Evolutionary conservation across 2,113 vertebrate genomes (phyloP).

Genomic region (Megaleporinus macrocephalus): DNA sequence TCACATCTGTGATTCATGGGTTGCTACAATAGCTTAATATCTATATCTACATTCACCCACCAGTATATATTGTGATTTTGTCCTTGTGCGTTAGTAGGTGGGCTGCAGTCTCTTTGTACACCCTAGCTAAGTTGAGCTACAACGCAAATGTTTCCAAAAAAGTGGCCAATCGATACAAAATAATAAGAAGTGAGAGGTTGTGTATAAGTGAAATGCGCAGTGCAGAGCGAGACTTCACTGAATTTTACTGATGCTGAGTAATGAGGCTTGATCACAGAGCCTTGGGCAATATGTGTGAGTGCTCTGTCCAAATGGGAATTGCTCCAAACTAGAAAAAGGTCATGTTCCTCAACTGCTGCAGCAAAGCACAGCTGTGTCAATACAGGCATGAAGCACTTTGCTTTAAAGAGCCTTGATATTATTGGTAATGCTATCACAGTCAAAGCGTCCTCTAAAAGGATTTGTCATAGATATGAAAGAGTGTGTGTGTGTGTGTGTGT

Average conservation of each 20-base stretch:
- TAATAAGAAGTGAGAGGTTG: background rate
- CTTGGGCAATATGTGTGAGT: background rate
- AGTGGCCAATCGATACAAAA: background rate
- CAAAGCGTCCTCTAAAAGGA: slow-evolving; percentile 18
- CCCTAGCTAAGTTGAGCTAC: background rate
- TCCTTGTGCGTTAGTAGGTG: background rate
- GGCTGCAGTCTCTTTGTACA: background rate
- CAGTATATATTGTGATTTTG: no score
- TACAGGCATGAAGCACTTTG: slow-evolving; percentile 23
- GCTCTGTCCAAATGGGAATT: background rate
- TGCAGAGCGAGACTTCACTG: background rate
- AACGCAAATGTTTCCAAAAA: background rate
- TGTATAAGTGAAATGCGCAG: background rate
- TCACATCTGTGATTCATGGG: no score
- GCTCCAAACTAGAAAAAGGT: slow-evolving; percentile 1
- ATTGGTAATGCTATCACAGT: slow-evolving; percentile 11
- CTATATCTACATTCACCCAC: no score
- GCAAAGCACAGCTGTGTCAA: slow-evolving; percentile 15
- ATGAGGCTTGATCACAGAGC: background rate
- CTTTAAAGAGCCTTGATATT: slow-evolving; percentile 28
- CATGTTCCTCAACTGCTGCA: background rate
- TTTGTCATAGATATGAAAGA: background rate
- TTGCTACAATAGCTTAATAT: no score
- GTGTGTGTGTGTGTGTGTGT: background rate
- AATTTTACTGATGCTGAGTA: slow-evolving; percentile 4